Percentiles rank a stretch among this genome's conserved stretches.
These are phyloP conservation scores for Nemurella pictetii DNA, from an alignment of 2,888 invertebrate genomes.

Conservation along the genomic window DNA sequence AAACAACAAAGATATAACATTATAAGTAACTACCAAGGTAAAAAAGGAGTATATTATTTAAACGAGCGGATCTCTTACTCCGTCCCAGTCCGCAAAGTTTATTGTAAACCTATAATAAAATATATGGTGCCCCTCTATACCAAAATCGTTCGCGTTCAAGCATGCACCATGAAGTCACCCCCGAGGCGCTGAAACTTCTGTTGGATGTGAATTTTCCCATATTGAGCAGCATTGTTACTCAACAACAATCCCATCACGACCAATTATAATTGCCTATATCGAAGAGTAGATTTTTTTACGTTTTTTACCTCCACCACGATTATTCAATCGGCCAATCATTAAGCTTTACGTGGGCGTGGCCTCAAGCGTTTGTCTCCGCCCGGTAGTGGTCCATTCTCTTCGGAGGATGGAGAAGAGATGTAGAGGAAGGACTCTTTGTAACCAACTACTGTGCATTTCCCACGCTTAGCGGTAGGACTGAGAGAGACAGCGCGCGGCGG, in stretches of 20 bases:
- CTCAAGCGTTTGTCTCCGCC: conserved; percentile 42
- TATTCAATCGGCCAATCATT: conserved; percentile 43
- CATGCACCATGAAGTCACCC: neutral
- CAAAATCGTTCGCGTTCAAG: neutral
- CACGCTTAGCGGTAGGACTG: conserved; percentile 60
- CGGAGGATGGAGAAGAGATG: conserved; percentile 49
- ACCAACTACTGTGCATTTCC: conserved; percentile 65
- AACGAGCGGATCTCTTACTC: conserved; percentile 22
- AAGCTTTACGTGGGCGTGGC: conserved; percentile 40
- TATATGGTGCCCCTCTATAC: neutral
- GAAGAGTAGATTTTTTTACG: conserved; percentile 15
- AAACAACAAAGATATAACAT: conserved; percentile 17
- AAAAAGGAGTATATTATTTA: neutral
- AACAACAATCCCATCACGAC: conserved; percentile 34
- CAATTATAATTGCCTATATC: conserved; percentile 38
- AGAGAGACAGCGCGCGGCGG: conserved; percentile 52
- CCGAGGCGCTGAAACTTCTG: conserved; percentile 24
- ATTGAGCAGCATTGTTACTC: conserved; percentile 34
- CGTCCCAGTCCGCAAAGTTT: conserved; percentile 25
- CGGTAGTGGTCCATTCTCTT: conserved; percentile 49
- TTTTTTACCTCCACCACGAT: conserved; percentile 38
- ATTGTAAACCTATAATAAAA: conserved; percentile 31
- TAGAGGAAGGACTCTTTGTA: conserved; percentile 51
- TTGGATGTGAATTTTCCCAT: conserved; percentile 35
- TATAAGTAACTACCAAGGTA: conserved; percentile 3